Conservation (phyloP, 2,797 vertebrate species). For the Eleutherodactylus coqui region DNA sequence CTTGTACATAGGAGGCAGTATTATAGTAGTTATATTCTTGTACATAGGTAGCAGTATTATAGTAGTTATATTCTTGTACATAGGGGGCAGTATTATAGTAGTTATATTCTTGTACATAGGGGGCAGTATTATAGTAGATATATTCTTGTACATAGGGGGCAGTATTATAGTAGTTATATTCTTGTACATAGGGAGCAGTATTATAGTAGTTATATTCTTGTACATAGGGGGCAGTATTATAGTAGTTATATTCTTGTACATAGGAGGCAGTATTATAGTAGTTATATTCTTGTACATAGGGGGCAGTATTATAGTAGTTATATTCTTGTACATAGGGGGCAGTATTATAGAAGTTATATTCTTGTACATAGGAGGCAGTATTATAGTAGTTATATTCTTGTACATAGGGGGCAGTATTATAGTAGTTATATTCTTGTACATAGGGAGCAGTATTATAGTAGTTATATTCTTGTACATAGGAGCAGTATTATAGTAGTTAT, state of each 20-base stretch:
- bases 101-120: neutral
- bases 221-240: slow-evolving; percentile 1
- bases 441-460: too few relatives aligned
- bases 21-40: slow-evolving; percentile 7
- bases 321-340: slow-evolving; percentile 13
- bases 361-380: neutral
- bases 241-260: slow-evolving; percentile 11
- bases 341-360: slow-evolving; percentile 29
- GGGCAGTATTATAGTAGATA: slow-evolving; percentile 6
- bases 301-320: slow-evolving; percentile 8
- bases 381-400: slow-evolving; percentile 26
- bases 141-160: neutral
- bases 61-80: slow-evolving; percentile 8
- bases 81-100: slow-evolving; percentile 11
- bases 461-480: neutral
- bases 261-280: neutral
- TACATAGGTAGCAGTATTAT: slow-evolving; percentile 11
- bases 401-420: slow-evolving; percentile 8
- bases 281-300: slow-evolving; percentile 14
- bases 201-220: slow-evolving; percentile 13
- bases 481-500: slow-evolving; percentile 14
- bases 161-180: slow-evolving; percentile 19
- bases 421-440: too few relatives aligned
- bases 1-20: neutral
- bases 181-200: neutral